Base-by-base conservation (phyloP, 2,797 vertebrate genomes). In the Sebastes reedi region DNA sequence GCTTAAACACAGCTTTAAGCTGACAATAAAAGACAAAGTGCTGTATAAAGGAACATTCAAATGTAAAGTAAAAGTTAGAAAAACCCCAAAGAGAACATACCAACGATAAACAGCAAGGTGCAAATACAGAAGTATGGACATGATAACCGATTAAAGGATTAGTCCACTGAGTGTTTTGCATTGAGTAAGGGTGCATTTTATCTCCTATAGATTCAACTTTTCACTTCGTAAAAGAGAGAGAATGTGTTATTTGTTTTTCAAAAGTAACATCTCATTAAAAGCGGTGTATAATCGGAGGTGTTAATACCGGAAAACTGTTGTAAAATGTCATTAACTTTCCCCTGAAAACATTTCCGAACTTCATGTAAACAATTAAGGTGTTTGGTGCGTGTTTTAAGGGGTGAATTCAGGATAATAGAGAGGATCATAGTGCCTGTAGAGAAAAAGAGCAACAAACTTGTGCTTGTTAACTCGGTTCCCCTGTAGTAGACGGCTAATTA, bases 401-500 rank as follows among this genome's bases (percentile, higher is more conserved):
- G 7, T 42, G 25, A 50, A 36, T 22, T 29, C 3, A 18, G 29
- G 22, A 30, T 30, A 5, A 20, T 55, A 42, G 2, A 30, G 9
- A 3, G 20, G 20, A 30, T 36, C 13, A 29, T 22, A 22, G 52
- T 52, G 25, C 20, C 24, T 42, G n/a, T 12, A 36, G 52, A 58
- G 42, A 14, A 66, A 59, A 70, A 36, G 9, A 70, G 1, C 2
- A 76, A 75, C 22, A 75, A 71, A 70, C 59, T 50, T 61, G 30
- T 69, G 42, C 69, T 75, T 72, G 61, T 74, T 81, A 39, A 72
- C 67, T 85, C 70, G 54, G 27, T 69, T 72, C 8, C 24, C 27
- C 24, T 32, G 42, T 9, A 32, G 18, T 34, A 39, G 13, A 56
- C 3, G 3, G 62, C 70, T 84, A 91, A 92, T 91, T 82, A 89